These are phyloP conservation scores for Pantala flavescens DNA, from an alignment of 1,140 invertebrate species.

Conservation along the genomic window DNA sequence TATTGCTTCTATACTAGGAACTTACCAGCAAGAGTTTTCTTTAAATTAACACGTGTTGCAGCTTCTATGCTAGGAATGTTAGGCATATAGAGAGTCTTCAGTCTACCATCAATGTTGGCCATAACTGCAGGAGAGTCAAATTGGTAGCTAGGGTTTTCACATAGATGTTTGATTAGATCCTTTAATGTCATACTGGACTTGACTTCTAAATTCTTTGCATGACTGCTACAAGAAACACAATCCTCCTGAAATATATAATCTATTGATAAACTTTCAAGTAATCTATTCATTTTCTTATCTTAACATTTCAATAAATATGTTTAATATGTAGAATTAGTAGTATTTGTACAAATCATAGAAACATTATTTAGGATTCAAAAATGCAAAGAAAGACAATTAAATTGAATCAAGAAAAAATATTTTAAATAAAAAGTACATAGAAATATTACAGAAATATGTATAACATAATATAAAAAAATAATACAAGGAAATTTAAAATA, in stretches of 20 bases:
- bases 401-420: no score
- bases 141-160: slow-evolving; percentile 62
- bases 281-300: no score
- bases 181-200: slow-evolving; percentile 65
- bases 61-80: slow-evolving; percentile 82
- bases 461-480: no score
- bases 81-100: slow-evolving; percentile 87
- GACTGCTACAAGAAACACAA: slow-evolving; percentile 73
- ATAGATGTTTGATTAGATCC: slow-evolving; percentile 69
- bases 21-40: neutral
- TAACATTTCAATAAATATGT: no score
- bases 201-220: slow-evolving; percentile 57
- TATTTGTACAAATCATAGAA: neutral
- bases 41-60: slow-evolving; percentile 50
- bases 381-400: no score
- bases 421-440: no score
- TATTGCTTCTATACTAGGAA: no score
- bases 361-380: neutral
- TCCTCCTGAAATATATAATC: slow-evolving; percentile 44
- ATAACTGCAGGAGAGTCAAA: slow-evolving; percentile 83
- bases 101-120: slow-evolving; percentile 66
- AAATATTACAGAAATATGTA: no score
- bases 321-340: no score
- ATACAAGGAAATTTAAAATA: no score
- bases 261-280: neutral